Conservation (phyloP, 1,140 invertebrate species). For the Plectus sambesii region DNA sequence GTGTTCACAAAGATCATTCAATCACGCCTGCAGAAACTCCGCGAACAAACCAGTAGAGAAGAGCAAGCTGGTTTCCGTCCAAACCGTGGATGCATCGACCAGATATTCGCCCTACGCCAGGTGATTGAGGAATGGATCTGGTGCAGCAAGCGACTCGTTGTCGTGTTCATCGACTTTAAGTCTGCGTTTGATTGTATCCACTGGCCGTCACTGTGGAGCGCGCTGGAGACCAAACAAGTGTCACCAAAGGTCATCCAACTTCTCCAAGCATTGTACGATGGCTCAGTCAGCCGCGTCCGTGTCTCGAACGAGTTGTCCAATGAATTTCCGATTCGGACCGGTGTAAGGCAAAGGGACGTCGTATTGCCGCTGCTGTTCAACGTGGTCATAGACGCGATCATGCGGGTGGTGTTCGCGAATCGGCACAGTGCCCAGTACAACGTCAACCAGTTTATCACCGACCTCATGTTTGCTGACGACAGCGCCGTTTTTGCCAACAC, state of each 20-base stretch:
- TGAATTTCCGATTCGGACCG: not conserved
- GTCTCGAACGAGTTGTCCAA: not conserved
- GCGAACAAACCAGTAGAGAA: not conserved
- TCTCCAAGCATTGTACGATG: not conserved
- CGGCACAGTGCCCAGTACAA: not conserved
- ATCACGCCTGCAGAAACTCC: not conserved
- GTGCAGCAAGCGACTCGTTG: not conserved
- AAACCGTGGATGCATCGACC: not conserved
- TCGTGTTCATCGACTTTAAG: not conserved
- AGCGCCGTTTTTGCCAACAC: not conserved
- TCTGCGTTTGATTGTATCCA: not conserved
- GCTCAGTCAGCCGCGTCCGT: not conserved
- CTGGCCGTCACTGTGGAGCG: not conserved
- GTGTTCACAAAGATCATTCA: constrained; percentile 1
- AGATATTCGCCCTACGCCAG: not conserved
- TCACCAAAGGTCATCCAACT: not conserved
- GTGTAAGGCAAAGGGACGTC: not conserved
- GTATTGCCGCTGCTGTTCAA: not conserved
- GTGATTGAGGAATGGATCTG: too few relatives aligned
- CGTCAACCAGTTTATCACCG: not conserved
- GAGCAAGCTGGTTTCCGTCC: not conserved
- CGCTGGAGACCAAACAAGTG: not conserved
- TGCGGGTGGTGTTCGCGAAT: not conserved
- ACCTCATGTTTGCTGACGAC: too few relatives aligned
- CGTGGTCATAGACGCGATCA: not conserved